Base-by-base conservation (phyloP, 37 sponge, comb jelly and placozoan genomes). In the Eunapius fragilis region DNA sequence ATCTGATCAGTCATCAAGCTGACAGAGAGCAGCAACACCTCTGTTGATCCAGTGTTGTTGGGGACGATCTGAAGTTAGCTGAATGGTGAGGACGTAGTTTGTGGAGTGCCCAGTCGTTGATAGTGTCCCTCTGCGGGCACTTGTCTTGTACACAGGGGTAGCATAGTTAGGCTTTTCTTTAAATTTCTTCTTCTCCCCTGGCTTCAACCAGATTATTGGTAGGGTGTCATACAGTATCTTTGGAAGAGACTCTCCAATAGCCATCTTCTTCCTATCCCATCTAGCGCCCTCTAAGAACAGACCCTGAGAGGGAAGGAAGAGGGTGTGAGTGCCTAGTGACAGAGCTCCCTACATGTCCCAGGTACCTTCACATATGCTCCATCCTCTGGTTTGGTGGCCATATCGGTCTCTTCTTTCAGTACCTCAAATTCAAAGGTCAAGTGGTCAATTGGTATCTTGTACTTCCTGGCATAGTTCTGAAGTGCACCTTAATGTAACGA, bases 91-190 rank as follows among this genome's bases (percentile, higher is more conserved):
- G 9, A 96, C 96, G 82, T 91, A 96, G 85, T 96, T 96, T 6
- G 96, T 96, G 50, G 96, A 95, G 58, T 95, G 96, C 45, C 96
- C 96, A 84, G 89, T 89, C 27, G 91, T 93, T 11, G 94, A 93
- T 4, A 93, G 77, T 25, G 94, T 91, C 12, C 94, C 94, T 93
- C n/a, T n/a, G n/a, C n/a, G 84, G 11, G 97, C 94, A 22, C 96
- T 90, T 31, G 99, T 98, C 93, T 98, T 98, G 92, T 98, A 98
- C 67, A 98, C 97, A 13, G 99, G 99, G 78, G 97, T 97, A 13
- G 93, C 36, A 78, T 98, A 98, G 27, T 97, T 92, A 3, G 97
- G 97, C 22, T 79, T 72, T 6, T 82, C 81, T 10, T 97, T 97
- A 37, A 80, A 85, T 69, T 84, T 88, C 72, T 97, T 84, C 82